Base-by-base conservation (phyloP, 2,113 vertebrate genomes). In the Cinclus cinclus region DNA sequence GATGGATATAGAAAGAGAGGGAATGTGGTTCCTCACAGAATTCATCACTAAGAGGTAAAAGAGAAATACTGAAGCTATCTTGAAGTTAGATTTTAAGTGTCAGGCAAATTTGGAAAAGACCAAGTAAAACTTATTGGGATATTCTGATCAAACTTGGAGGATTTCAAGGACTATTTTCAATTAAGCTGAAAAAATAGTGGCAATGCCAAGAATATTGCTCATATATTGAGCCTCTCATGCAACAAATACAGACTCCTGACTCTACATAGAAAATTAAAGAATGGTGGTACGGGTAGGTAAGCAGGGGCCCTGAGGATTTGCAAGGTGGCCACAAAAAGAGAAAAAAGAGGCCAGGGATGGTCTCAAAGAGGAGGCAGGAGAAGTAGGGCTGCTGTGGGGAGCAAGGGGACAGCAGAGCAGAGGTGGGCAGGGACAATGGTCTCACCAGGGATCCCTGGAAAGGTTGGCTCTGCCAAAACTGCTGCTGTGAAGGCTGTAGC, bases 351-450 rank as follows among this genome's bases (percentile, higher is more conserved):
- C 35, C 21, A 35, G 18, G 9, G 12, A 17, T 14, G 1, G 11
- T 35, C 53, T 16, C 71, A 52, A 25, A 80, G 14, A 39, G 12
- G 39, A 71, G 68, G 30, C 33, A 39, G n/a, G 37, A 83, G 33
- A 53, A 89, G 47, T 23, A 17, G 35, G 21, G 25, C 28, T 85
- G 47, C 31, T 2, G 0, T 49, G 33, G 13, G 16, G 23, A 78
- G 18, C 55, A 35, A 25, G 6, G 11, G 6, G 5, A 37, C 20
- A 69, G 24, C 37, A 65, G 14, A 60, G 30, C 5, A 1, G 68
- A 59, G 10, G 2, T 0, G 2, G 13, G 14, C 42, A n/a, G 30
- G 27, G 7, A 30, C 5, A 63, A 37, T 20, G 31, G 7, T 56
- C 53, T 68, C 6, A 1, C 30, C 4, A 6, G 33, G 23, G 12